A percentile compares a stretch with the other conserved stretches of the same genome.
phyloP scores from a whole-genome alignment of 2,797 vertebrate genomes.

The Knipowitschia caucasica region DNA sequence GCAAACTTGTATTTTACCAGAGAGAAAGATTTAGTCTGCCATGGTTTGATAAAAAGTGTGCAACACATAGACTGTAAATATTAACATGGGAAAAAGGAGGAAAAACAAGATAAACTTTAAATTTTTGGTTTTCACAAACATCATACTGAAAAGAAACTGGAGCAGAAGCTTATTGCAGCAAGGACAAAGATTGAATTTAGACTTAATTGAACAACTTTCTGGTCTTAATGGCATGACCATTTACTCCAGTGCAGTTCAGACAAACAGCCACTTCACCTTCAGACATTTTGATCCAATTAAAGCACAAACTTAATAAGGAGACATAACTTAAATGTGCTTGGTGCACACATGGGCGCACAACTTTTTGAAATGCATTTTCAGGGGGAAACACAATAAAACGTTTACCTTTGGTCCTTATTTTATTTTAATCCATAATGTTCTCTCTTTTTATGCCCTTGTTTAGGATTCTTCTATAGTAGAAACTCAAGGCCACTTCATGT shows the following conservation, averaged over 20 bases:
- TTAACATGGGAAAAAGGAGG: neutral
- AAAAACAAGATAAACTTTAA: neutral
- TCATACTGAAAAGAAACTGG: neutral
- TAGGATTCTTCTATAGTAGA: too few relatives aligned
- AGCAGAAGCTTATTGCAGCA: too few relatives aligned
- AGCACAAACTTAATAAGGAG: conserved; percentile 28
- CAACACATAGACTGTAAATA: too few relatives aligned
- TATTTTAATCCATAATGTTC: too few relatives aligned
- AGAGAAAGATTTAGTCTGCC: conserved; percentile 5
- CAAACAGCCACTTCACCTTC: conserved; percentile 8
- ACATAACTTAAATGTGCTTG: neutral
- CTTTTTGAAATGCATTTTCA: too few relatives aligned
- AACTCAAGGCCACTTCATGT: too few relatives aligned
- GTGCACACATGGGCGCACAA: neutral
- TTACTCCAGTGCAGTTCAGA: conserved; percentile 14
- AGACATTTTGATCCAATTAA: conserved; percentile 15
- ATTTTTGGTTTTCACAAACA: neutral
- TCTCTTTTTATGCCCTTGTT: too few relatives aligned
- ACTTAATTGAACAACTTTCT: neutral
- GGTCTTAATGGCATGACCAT: neutral
- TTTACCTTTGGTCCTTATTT: too few relatives aligned
- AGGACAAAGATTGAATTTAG: neutral
- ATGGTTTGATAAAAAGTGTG: too few relatives aligned
- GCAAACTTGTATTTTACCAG: neutral
- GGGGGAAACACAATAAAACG: too few relatives aligned